Base-by-base conservation (phyloP, 2,888 invertebrate species). In the Arenicola marina region DNA sequence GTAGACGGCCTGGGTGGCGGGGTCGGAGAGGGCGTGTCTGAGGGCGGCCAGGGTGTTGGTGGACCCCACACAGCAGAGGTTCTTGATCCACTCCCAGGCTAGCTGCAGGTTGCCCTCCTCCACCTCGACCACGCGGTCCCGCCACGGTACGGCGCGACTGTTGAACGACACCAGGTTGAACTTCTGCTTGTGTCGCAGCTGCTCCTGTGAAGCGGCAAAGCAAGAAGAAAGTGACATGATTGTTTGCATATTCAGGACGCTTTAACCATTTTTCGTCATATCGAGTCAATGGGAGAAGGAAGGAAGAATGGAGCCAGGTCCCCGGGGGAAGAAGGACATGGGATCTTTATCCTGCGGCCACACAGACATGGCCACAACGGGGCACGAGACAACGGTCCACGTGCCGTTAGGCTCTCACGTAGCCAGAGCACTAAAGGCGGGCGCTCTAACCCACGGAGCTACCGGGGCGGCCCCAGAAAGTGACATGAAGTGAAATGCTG, bases 31-130 rank as follows among this genome's bases (percentile, higher is more conserved):
- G 2, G 83, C 83, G 53, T 74, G 74, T 60, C 80, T 76, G 31
- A 83, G 69, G 28, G 83, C 83, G 43, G 76, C 76, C 56, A 82
- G 75, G 4, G 82, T 82, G 67, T 83, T 83, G 18, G 83, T 83
- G 33, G 82, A 81, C 2, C 84, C 83, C 69, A 76, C 72, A 69
- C 82, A 83, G 2, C 69, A 66, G 32, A 84, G 69, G 4, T 72
- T 75, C 64, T 66, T 69, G 33, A 72, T 60, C 75, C 75, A 75
- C 43, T 62, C 58, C 78, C 81, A 78, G 3, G 80, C 80, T 54
- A 72, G 72, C 69, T 78, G 73, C 34, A 83, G 70, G 56, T 77
- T 78, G 15, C 73, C 72, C 67, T 83, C 82, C 24, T 72, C 77
- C 2, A 83, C 80, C 31, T 81, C 81, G 28, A 82, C 78, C 63